Conservation (phyloP, 1,140 invertebrate species). For the Plutomurus gul region DNA sequence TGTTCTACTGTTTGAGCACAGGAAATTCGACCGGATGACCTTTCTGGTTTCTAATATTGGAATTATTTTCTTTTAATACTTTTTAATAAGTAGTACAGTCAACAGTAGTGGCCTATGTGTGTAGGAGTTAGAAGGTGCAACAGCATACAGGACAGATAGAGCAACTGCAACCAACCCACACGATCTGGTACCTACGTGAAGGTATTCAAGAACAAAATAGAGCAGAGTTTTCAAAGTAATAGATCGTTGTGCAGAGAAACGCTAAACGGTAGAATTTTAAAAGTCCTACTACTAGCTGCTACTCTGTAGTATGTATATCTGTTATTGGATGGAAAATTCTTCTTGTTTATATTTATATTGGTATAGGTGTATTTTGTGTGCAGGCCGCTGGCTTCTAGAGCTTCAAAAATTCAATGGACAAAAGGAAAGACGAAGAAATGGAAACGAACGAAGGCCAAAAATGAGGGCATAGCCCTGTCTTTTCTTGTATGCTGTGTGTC, state of each 20-base stretch:
- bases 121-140: too few relatives aligned
- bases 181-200: too few relatives aligned
- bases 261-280: conserved; percentile 13
- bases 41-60: conserved; percentile 31
- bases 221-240: too few relatives aligned
- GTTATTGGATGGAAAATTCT: conserved; percentile 1
- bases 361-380: not conserved
- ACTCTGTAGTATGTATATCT: too few relatives aligned
- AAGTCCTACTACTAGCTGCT: not conserved
- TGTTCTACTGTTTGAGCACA: conserved; percentile 30
- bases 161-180: too few relatives aligned
- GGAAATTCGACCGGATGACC: conserved; percentile 38
- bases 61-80: conserved; percentile 22
- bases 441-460: not conserved
- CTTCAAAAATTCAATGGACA: conserved; percentile 23
- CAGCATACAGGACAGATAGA: not conserved
- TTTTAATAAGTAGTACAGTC: conserved; percentile 9
- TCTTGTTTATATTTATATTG: not conserved
- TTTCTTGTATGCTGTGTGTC: not conserved
- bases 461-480: conserved; percentile 17
- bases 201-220: too few relatives aligned
- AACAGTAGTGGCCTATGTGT: too few relatives aligned
- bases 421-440: not conserved
- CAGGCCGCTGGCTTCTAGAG: not conserved
- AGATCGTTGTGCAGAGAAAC: too few relatives aligned